Base-by-base conservation (phyloP, 1,140 invertebrate genomes). In the Papilio xuthus region DNA sequence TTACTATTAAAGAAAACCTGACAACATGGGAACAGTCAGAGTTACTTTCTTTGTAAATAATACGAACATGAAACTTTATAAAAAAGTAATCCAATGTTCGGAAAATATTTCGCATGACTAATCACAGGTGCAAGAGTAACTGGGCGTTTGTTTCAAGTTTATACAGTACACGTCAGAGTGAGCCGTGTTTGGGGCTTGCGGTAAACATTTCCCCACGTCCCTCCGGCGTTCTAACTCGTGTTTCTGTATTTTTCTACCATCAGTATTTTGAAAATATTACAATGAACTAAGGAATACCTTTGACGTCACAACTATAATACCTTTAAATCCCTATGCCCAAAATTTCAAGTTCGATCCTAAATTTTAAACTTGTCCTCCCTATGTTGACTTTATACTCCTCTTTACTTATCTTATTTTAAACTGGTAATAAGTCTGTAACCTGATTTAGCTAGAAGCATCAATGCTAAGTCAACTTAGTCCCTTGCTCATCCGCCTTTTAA, bases 21-120 rank as follows among this genome's bases (percentile, higher is more conserved):
- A 56, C 0, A 0, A 56, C 53, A 56, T 23, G n/a, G 53, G 53
- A 56, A 56, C 23, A 56, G n/a, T 20, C 1, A 56, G 53, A 56
- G n/a, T 56, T 56, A 56, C 12, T 32, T 69, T 69, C 15, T 69
- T 69, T 42, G 4, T 8, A 10, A 70, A 18, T n/a, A 20, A 70
- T 41, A 15, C 23, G 6, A 41, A 12, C 15, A 2, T 41, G 2
- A 70, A 70, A 41, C 15, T 32, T 41, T 70, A 18, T 41, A n/a
- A 70, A n/a, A 70, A 69, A 69, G 18, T n/a, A 13, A 69, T 20
- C 28, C 12, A 41, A 41, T 15, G n/a, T 4, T 37, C 6, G 15
- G 32, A 20, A 70, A 70, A 18, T 70, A n/a, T 72, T 72, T 47
- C 70, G 70, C 70, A 72, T 72, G 70, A 44, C 70, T 72, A 72